Percentiles rank a stretch among this genome's conserved stretches.
Conservation (phyloP, 2,797 vertebrate species). For the Ctenochaetus hawaiiensis region DNA sequence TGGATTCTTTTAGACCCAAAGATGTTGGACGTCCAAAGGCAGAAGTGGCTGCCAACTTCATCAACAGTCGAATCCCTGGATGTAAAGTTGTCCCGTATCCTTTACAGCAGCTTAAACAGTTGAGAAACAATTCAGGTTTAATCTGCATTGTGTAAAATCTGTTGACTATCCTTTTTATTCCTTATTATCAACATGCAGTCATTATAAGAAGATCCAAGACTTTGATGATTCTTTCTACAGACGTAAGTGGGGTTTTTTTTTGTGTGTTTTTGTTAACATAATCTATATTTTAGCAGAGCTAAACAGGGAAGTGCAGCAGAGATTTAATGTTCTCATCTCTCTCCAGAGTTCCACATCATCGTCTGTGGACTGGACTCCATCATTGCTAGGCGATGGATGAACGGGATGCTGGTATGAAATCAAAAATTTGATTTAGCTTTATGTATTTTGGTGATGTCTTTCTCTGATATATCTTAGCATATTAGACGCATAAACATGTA, state of each 20-base stretch:
- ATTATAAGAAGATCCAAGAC: slow-evolving; percentile 98
- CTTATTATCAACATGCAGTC: slow-evolving; percentile 82
- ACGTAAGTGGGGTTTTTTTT: slow-evolving; percentile 86
- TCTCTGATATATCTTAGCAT: background rate
- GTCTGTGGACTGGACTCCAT: slow-evolving; percentile 98
- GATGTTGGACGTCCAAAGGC: slow-evolving; percentile 97
- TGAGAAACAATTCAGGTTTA: background rate
- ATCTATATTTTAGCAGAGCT: background rate
- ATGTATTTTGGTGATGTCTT: background rate
- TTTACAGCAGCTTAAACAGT: slow-evolving; percentile 30
- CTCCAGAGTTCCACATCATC: slow-evolving; percentile 96
- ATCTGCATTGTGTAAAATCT: background rate
- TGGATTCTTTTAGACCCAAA: slow-evolving; percentile 85
- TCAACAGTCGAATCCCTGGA: slow-evolving; percentile 92
- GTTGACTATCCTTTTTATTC: slow-evolving; percentile 15
- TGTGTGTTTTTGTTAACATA: background rate
- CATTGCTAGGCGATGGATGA: slow-evolving; percentile 97
- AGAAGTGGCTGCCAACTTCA: slow-evolving; percentile 95
- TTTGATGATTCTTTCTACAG: slow-evolving; percentile 95
- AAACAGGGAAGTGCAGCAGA: background rate
- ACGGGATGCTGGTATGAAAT: slow-evolving; percentile 94
- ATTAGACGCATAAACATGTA: background rate
- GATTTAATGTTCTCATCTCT: slow-evolving; percentile 5
- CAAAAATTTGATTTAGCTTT: background rate
- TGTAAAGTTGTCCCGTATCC: slow-evolving; percentile 95